These are phyloP conservation scores for Drosophila nasuta DNA, from an alignment of 1,140 invertebrate genomes.

Conservation along the genomic window DNA sequence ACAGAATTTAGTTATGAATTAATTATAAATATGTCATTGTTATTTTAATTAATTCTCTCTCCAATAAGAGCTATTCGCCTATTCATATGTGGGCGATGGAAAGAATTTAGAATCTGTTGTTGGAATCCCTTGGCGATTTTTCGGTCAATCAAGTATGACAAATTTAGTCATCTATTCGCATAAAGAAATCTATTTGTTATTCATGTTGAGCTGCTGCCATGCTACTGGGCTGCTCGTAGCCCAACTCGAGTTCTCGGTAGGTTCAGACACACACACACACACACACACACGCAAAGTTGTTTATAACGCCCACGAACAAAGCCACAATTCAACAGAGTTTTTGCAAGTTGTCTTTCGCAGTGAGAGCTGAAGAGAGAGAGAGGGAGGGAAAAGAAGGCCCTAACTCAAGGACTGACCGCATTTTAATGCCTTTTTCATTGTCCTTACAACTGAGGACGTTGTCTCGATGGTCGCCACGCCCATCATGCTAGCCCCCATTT, in stretches of 20 bases:
- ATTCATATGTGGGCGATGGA: background rate
- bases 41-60: background rate
- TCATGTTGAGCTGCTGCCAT: conserved; percentile 32
- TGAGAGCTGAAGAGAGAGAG: background rate
- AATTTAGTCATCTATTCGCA: conserved; percentile 51
- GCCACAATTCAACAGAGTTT: conserved; percentile 24
- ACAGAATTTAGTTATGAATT: background rate
- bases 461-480: conserved; percentile 33
- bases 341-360: background rate
- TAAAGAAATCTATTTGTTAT: conserved; percentile 52
- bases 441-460: conserved; percentile 52
- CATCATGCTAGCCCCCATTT: background rate
- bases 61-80: conserved; percentile 34
- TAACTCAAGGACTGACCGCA: conserved; percentile 55
- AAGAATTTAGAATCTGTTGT: conserved; percentile 5
- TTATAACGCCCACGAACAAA: conserved; percentile 23
- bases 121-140: conserved; percentile 30
- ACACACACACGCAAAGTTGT: background rate
- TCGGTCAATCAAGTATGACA: conserved; percentile 54
- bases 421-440: conserved; percentile 81
- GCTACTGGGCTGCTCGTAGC: conserved; percentile 17
- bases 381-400: background rate
- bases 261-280: conserved; percentile 1
- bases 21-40: background rate
- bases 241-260: conserved; percentile 8